A percentile compares a stretch with the other conserved stretches of the same genome.
phyloP scores from a whole-genome alignment of 1,140 invertebrate genomes.

The Trichonephila inaurata region DNA sequence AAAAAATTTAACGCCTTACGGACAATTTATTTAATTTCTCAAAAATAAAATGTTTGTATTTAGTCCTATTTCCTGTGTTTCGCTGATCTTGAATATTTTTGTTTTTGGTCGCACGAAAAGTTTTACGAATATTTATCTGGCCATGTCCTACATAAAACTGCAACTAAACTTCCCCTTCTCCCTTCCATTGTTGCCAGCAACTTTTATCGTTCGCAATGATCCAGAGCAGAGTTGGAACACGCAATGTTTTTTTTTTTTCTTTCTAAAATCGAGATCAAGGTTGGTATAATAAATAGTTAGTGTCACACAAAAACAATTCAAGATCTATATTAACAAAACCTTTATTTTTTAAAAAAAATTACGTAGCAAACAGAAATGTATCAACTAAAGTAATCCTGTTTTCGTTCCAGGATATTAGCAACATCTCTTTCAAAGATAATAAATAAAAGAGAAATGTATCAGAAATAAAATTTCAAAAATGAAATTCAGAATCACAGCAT shows the following conservation, averaged over 20 bases:
- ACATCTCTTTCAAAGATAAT: too few relatives aligned
- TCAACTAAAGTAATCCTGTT: too few relatives aligned
- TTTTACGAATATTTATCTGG: background rate
- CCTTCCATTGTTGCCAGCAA: background rate
- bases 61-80: background rate
- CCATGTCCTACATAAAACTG: background rate
- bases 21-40: too few relatives aligned
- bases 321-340: too few relatives aligned
- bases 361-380: too few relatives aligned
- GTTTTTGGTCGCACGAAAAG: background rate
- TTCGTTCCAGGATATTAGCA: too few relatives aligned
- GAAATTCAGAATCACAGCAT: too few relatives aligned
- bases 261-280: conserved; percentile 4
- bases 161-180: background rate
- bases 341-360: too few relatives aligned
- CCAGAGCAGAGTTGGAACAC: background rate
- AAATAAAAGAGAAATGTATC: too few relatives aligned
- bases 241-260: background rate
- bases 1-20: too few relatives aligned
- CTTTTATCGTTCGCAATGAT: conserved; percentile 2
- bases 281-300: background rate
- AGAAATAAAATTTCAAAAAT: too few relatives aligned
- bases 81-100: background rate
- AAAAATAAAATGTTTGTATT: background rate
- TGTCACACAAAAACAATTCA: too few relatives aligned